Evolutionary conservation across 2,113 vertebrate species (phyloP).

Genomic region (Leucopternis melanops): DNA sequence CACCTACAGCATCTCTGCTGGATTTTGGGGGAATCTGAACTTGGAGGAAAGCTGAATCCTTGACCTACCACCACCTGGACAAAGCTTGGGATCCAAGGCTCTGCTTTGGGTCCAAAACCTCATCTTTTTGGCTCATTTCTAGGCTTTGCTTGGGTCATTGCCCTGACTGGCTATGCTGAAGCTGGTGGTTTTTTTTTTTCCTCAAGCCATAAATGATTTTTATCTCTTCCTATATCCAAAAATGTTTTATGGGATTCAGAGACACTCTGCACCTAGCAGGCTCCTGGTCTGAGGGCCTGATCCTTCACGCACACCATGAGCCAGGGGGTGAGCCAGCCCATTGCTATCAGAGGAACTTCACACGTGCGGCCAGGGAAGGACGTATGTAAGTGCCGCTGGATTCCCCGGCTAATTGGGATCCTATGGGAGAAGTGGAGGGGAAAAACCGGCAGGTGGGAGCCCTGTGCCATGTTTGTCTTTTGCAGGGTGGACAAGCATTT

Average conservation of each 20-base stretch:
- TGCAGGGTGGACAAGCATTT: background rate
- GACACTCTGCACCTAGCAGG: background rate
- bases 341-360: conserved; percentile 23
- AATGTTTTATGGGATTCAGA: background rate
- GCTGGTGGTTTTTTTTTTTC: background rate
- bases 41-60: background rate
- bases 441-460: background rate
- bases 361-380: background rate
- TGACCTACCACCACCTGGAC: background rate
- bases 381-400: background rate
- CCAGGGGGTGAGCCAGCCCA: conserved; percentile 10
- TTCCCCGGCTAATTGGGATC: conserved; percentile 4
- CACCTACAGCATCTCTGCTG: background rate
- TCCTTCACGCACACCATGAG: background rate
- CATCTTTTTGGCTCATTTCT: background rate
- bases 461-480: background rate
- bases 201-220: background rate
- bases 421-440: background rate
- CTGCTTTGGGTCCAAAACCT: background rate
- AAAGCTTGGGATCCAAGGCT: background rate
- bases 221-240: background rate
- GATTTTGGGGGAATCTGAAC: background rate
- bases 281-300: background rate
- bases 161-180: background rate
- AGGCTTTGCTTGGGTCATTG: background rate